Base-by-base conservation (phyloP, 2,888 invertebrate species). In the Fissipunctia ypsillon region DNA sequence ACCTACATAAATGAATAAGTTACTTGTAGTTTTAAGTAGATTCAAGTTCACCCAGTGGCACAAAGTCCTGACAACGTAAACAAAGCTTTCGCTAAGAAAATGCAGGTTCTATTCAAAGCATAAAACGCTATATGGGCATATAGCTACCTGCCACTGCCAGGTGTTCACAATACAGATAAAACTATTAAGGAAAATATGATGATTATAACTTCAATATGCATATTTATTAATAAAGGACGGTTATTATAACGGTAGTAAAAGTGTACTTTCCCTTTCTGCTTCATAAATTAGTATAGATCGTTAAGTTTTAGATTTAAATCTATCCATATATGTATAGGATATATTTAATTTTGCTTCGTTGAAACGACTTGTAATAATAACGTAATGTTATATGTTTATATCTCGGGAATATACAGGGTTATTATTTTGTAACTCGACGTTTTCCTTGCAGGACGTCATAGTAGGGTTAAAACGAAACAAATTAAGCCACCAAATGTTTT, bases 231-330 rank as follows among this genome's bases (percentile, higher is more conserved):
- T 77, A 68, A 77, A 69, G 14, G 10, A 35, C 48, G 6, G 41
- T n/a, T 69, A 57, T 38, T 48, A 54, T n/a, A 71, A 31, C 43
- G 31, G 19, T 19, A 28, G 22, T 56, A 52, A 72, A 61, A 57
- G 31, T 38, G 5, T 35, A 41, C 25, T 59, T 80, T 64, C 38
- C 43, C 31, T 59, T 74, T 59, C 50, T 38, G 31, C 22, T 59
- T 48, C 31, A 41, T 73, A 25, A 80, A 64, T 48, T 35, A 14
- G 0, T 41, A n/a, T 25, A 57, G 14, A 74, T 48, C 73, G 38
- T 60, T 60, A 72, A 78, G 38, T 74, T 69, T 31, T 48, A 54
- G 35, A 54, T 78, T 25, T 22, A 22, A 41, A 41, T 78, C 25
- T 56, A 41, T 48, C 3, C 10, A 22, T 43, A 14, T 16, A 22